These are phyloP conservation scores for Chiroxiphia lanceolata DNA, from an alignment of 2,797 vertebrate genomes.

Conservation along the genomic window DNA sequence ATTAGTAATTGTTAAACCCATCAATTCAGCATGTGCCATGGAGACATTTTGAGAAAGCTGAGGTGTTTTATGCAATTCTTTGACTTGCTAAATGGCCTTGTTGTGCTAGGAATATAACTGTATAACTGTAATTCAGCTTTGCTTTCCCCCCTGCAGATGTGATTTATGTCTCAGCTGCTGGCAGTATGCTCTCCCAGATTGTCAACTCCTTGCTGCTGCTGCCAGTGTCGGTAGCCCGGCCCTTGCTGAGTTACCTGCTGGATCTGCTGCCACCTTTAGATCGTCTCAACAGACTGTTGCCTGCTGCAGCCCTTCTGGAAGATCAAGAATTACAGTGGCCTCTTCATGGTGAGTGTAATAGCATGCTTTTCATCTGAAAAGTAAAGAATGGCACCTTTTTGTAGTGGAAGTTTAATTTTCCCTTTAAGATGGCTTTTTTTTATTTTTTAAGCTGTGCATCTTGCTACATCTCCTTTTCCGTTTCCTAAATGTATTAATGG, in stretches of 20 bases:
- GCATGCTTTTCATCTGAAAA: neutral
- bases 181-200: slow-evolving; percentile 97
- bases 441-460: neutral
- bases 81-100: neutral
- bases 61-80: neutral
- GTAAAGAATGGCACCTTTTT: neutral
- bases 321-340: slow-evolving; percentile 99
- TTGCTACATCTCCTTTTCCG: neutral
- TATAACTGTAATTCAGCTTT: neutral
- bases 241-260: slow-evolving; percentile 89
- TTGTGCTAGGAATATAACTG: neutral
- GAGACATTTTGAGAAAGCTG: neutral
- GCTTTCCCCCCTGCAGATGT: slow-evolving; percentile 79
- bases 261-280: slow-evolving; percentile 94
- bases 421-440: neutral
- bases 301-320: slow-evolving; percentile 90
- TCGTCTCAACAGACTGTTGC: slow-evolving; percentile 90
- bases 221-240: slow-evolving; percentile 91
- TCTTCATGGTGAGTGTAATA: slow-evolving; percentile 85
- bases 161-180: slow-evolving; percentile 94
- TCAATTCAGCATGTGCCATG: neutral
- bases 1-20: neutral
- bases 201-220: slow-evolving; percentile 90
- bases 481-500: neutral
- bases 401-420: neutral